A percentile compares a stretch with the other conserved stretches of the same genome.
Conservation (phyloP, 2,113 vertebrate genomes). For the Fukomys damarensis region DNA sequence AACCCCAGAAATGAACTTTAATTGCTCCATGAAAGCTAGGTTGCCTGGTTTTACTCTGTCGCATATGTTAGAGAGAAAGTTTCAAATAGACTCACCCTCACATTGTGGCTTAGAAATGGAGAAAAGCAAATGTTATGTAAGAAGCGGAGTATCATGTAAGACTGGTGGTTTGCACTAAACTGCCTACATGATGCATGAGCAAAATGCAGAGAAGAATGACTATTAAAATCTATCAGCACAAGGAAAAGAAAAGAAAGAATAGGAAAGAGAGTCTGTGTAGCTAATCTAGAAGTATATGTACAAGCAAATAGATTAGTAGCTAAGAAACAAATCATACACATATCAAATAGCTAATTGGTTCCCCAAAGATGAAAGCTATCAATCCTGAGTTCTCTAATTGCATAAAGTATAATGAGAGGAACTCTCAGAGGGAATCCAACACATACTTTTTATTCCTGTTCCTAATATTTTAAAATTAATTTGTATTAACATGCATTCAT, state of each 20-base stretch:
- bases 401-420: neutral
- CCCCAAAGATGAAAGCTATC: neutral
- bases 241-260: neutral
- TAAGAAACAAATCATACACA: neutral
- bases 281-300: neutral
- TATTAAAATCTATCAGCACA: neutral
- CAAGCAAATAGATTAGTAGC: neutral
- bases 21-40: neutral
- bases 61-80: neutral
- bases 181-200: neutral
- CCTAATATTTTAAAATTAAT: constrained; percentile 17
- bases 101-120: neutral
- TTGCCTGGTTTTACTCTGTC: neutral
- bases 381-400: neutral
- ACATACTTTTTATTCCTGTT: neutral
- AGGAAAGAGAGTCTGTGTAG: neutral
- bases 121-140: neutral
- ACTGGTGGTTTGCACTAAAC: neutral
- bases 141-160: neutral
- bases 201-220: neutral
- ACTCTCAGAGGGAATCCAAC: neutral
- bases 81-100: neutral
- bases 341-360: neutral
- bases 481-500: neutral
- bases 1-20: neutral